These are phyloP conservation scores for Microdon myrmicae DNA, from an alignment of 2,888 invertebrate genomes.

Conservation along the genomic window DNA sequence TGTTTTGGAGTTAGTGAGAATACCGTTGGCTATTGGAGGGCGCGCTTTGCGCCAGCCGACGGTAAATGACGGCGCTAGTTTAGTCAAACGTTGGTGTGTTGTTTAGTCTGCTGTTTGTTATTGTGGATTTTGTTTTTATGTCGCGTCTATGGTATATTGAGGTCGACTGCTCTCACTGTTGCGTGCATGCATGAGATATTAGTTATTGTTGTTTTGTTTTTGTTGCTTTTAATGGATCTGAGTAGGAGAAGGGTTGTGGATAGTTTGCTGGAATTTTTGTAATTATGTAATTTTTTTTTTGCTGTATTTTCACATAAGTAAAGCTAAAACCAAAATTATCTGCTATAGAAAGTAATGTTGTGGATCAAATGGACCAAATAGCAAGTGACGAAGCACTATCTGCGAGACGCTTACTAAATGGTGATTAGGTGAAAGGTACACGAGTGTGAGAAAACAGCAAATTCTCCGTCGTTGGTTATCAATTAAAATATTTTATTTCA, in stretches of 20 bases:
- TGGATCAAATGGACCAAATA: no score
- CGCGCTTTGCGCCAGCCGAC: conserved; percentile 21
- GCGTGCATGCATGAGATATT: conserved; percentile 28
- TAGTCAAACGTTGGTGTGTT: conserved; percentile 9
- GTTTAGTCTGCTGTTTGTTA: conserved; percentile 39
- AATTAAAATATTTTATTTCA: no score
- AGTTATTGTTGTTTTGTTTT: not conserved
- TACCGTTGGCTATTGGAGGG: conserved; percentile 40
- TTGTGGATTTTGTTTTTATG: conserved; percentile 10
- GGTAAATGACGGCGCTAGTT: conserved; percentile 8
- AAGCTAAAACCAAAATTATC: no score
- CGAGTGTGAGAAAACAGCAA: no score
- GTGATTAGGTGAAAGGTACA: no score
- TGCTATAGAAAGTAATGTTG: no score
- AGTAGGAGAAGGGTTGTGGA: conserved; percentile 17
- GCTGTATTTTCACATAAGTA: no score
- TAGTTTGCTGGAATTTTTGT: conserved; percentile 41
- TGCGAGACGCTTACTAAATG: no score
- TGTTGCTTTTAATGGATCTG: not conserved
- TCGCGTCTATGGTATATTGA: conserved; percentile 38
- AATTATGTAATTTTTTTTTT: conserved; percentile 45
- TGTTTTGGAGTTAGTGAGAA: no score
- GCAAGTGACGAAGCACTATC: no score
- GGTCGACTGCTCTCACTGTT: conserved; percentile 47
- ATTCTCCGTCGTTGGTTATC: no score